Conservation (phyloP, 2,888 invertebrate species). For the Dryococelus australis region DNA sequence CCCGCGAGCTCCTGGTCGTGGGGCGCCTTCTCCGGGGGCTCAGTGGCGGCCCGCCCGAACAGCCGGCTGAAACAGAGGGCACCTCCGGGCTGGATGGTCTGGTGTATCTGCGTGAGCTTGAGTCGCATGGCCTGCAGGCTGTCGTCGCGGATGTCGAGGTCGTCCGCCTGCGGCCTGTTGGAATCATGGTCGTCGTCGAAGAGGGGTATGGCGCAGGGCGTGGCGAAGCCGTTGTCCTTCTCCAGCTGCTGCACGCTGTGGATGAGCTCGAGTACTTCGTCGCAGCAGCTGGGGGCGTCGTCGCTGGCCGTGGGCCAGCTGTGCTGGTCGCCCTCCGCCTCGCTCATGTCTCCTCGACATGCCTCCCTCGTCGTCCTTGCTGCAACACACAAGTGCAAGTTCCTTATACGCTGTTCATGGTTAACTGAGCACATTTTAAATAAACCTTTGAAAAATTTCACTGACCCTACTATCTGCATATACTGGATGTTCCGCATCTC, state of each 20-base stretch:
- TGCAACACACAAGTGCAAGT: background rate
- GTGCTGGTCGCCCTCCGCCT: background rate
- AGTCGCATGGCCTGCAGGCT: conserved; percentile 22
- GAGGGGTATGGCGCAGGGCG: background rate
- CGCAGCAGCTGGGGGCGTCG: background rate
- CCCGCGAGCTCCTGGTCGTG: background rate
- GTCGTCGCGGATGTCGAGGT: conserved; percentile 25
- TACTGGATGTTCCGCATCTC: too few species aligned
- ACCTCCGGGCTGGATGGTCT: background rate
- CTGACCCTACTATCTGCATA: too few species aligned
- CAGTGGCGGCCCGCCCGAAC: background rate
- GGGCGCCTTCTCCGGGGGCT: background rate
- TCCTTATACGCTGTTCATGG: too few species aligned
- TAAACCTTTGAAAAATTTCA: too few species aligned
- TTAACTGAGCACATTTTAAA: too few species aligned
- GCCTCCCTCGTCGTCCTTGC: background rate
- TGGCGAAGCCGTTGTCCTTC: conserved; percentile 5
- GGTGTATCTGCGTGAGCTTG: conserved; percentile 4
- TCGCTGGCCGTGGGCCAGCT: background rate
- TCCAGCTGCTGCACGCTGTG: conserved; percentile 3
- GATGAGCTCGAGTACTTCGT: conserved; percentile 5
- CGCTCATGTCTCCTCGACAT: background rate
- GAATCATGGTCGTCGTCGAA: background rate
- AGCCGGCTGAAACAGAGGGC: background rate
- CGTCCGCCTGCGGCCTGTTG: background rate